Percentiles rank a stretch among this genome's conserved stretches.
These are phyloP conservation scores for Aselliscus stoliczkanus DNA, from an alignment of 2,797 vertebrate genomes.

Conservation along the genomic window DNA sequence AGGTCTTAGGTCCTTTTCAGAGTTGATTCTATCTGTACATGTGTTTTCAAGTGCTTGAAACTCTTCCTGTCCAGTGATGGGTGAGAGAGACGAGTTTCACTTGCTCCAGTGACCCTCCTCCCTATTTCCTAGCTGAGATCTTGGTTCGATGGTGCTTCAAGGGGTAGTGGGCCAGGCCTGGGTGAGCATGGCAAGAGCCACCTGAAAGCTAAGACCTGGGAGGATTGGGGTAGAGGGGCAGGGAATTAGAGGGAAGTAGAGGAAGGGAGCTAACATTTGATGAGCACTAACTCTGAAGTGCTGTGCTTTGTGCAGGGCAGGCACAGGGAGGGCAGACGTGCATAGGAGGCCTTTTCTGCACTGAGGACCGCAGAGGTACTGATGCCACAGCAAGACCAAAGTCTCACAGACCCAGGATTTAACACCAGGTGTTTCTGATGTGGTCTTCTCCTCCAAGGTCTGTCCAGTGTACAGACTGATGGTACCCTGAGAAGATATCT, in stretches of 20 bases:
- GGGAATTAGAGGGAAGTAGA: too few relatives aligned
- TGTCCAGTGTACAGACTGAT: background rate
- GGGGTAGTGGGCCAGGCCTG: background rate
- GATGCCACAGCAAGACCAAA: background rate
- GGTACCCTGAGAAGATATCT: background rate
- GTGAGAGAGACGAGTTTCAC: background rate
- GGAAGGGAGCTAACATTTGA: background rate
- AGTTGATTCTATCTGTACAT: background rate
- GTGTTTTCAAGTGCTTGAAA: background rate
- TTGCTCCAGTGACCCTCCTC: background rate
- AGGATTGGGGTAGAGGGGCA: background rate
- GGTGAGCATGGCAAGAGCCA: background rate
- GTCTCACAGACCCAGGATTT: background rate
- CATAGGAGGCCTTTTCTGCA: background rate
- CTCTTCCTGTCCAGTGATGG: background rate
- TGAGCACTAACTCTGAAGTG: background rate
- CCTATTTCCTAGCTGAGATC: background rate
- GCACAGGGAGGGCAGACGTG: background rate
- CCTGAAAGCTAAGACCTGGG: background rate
- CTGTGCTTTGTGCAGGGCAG: rapidly evolving
- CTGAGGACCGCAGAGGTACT: background rate
- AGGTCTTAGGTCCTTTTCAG: background rate
- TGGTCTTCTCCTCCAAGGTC: background rate
- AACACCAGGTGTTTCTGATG: background rate
- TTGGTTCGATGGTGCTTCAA: background rate